Evolutionary conservation across 2,888 invertebrate genomes (phyloP).

Genomic region (Papilio gigon): DNA sequence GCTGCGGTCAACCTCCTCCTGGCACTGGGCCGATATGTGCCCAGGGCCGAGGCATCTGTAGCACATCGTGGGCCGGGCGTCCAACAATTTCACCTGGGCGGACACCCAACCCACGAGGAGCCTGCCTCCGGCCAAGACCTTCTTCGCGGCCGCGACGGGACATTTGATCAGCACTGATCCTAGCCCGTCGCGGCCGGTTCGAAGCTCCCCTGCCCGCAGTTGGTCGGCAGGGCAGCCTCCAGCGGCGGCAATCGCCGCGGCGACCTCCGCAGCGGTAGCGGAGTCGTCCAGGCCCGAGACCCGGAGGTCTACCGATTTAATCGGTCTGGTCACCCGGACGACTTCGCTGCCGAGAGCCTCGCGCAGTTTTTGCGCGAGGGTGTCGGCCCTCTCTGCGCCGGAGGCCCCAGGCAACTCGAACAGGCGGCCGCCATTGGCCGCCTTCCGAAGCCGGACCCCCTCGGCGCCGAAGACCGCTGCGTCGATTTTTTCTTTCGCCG

Average conservation of each 20-base stretch:
- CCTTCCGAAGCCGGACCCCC: neutral
- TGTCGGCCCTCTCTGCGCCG: neutral
- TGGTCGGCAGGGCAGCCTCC: conserved; percentile 30
- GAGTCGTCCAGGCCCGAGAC: conserved; percentile 41
- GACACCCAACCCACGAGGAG: no score
- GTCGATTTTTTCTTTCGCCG: no score
- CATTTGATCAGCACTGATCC: no score
- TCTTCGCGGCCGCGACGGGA: neutral
- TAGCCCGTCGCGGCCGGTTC: neutral
- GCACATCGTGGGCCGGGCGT: neutral
- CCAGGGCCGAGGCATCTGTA: neutral
- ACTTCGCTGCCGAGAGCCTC: conserved; percentile 28
- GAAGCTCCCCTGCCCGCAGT: conserved; percentile 16
- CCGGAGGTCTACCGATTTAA: conserved; percentile 37
- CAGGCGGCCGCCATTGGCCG: neutral
- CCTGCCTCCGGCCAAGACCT: no score
- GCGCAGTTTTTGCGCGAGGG: conserved; percentile 2
- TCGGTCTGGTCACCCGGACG: conserved; percentile 37
- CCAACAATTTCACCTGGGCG: neutral
- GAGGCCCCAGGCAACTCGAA: neutral
- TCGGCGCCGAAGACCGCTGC: no score
- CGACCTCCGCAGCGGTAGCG: conserved; percentile 23
- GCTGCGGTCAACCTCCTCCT: neutral
- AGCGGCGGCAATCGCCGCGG: conserved; percentile 17
- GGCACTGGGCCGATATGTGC: neutral